Percentiles rank a stretch among this genome's conserved stretches.
These are phyloP conservation scores for Pachyrhynchus sulphureomaculatus DNA, from an alignment of 1,140 invertebrate species.

Conservation along the genomic window DNA sequence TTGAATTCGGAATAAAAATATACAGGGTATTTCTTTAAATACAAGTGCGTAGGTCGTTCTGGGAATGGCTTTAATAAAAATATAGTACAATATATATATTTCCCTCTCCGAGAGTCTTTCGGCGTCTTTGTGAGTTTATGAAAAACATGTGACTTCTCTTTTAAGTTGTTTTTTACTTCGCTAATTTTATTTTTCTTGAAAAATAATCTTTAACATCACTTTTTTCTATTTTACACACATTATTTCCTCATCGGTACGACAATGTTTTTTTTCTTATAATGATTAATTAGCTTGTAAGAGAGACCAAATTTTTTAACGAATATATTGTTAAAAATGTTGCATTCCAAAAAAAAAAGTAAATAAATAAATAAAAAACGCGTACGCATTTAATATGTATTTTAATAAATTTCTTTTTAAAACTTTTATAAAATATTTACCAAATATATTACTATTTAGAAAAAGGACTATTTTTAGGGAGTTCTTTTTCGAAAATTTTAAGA, in stretches of 20 bases:
- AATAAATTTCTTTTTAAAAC: constrained; percentile 31
- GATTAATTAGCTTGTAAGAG: constrained; percentile 27
- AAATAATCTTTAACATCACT: too few species aligned
- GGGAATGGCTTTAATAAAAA: too few species aligned
- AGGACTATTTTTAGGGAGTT: constrained; percentile 22
- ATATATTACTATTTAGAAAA: constrained; percentile 12
- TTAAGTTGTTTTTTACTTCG: too few species aligned
- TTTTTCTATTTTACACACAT: too few species aligned
- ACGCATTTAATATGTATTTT: constrained; percentile 29
- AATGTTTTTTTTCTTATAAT: neutral
- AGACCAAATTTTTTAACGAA: constrained; percentile 31
- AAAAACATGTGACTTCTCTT: too few species aligned
- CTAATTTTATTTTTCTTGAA: too few species aligned
- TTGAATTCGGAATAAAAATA: too few species aligned
- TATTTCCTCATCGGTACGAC: neutral
- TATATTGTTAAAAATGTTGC: constrained; percentile 27
- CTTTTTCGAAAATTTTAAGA: constrained; percentile 13
- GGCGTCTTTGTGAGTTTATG: too few species aligned
- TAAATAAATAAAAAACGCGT: constrained; percentile 1
- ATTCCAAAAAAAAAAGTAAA: constrained; percentile 29
- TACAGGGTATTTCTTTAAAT: too few species aligned
- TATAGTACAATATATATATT: too few species aligned
- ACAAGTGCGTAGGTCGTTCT: too few species aligned
- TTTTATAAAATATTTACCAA: constrained; percentile 29
- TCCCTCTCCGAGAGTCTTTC: too few species aligned